These are phyloP conservation scores for Aporophyla lueneburgensis DNA, from an alignment of 2,888 invertebrate species.

Conservation along the genomic window DNA sequence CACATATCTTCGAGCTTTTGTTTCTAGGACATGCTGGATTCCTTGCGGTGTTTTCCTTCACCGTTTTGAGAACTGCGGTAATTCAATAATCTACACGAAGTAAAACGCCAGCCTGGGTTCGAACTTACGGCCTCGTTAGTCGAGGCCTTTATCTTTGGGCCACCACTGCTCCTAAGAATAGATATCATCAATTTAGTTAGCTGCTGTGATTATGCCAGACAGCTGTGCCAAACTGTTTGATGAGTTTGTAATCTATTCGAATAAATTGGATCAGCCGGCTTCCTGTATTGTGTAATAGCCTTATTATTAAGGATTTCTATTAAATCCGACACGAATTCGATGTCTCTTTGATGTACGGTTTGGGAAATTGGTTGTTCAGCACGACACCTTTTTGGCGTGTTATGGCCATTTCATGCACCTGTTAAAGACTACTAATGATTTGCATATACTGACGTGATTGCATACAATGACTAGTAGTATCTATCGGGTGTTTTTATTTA, in stretches of 20 bases:
- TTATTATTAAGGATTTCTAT: conserved; percentile 57
- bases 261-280: conserved; percentile 59
- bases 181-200: conserved; percentile 18
- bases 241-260: conserved; percentile 53
- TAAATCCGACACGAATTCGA: conserved; percentile 26
- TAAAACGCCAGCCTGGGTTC: no score
- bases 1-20: no score
- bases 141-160: no score
- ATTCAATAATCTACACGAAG: no score
- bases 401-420: not conserved
- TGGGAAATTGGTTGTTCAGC: no score
- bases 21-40: no score
- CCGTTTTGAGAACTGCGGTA: no score
- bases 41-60: no score
- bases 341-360: not conserved
- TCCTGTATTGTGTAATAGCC: conserved; percentile 46
- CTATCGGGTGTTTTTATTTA: no score
- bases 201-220: conserved; percentile 45
- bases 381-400: not conserved
- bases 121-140: no score
- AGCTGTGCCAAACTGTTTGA: conserved; percentile 42
- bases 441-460: not conserved
- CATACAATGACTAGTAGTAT: no score
- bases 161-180: not conserved
- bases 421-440: not conserved